Conservation (phyloP, 2,888 invertebrate species). For the Leptura quadrifasciata region DNA sequence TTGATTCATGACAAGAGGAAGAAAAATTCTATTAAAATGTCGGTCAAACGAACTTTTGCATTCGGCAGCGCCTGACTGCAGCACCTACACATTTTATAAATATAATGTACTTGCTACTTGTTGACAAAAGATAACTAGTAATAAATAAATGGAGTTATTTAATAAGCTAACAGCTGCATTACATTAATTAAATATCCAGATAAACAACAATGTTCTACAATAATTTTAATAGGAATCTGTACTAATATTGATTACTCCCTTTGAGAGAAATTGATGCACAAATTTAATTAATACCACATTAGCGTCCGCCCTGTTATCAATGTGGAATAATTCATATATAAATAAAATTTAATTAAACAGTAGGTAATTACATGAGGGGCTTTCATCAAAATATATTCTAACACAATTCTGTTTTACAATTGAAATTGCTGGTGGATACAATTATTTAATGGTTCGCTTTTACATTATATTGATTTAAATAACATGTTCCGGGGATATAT, state of each 20-base stretch:
- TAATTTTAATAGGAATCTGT: slow-evolving; percentile 56
- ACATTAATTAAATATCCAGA: slow-evolving; percentile 13
- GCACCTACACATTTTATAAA: too few relatives aligned
- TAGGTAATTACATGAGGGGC: slow-evolving; percentile 57
- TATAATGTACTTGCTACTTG: too few relatives aligned
- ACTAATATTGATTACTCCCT: slow-evolving; percentile 56
- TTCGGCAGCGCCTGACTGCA: too few relatives aligned
- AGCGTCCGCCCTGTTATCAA: slow-evolving; percentile 58
- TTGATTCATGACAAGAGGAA: too few relatives aligned
- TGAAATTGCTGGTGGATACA: not conserved
- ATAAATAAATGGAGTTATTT: not conserved
- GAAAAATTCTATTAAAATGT: too few relatives aligned
- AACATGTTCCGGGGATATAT: not conserved
- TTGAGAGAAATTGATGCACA: slow-evolving; percentile 61
- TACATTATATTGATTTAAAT: slow-evolving; percentile 22
- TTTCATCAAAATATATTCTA: slow-evolving; percentile 53
- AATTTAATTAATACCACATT: slow-evolving; percentile 67
- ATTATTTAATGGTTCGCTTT: slow-evolving; percentile 20
- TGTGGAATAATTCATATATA: slow-evolving; percentile 62
- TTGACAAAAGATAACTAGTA: too few relatives aligned
- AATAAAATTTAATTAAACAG: slow-evolving; percentile 64
- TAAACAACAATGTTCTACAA: slow-evolving; percentile 11
- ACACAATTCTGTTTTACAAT: slow-evolving; percentile 23
- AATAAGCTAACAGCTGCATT: not conserved
- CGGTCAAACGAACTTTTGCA: too few relatives aligned